These are phyloP conservation scores for Ceryle rudis DNA, from an alignment of 2,797 vertebrate genomes.

Conservation along the genomic window DNA sequence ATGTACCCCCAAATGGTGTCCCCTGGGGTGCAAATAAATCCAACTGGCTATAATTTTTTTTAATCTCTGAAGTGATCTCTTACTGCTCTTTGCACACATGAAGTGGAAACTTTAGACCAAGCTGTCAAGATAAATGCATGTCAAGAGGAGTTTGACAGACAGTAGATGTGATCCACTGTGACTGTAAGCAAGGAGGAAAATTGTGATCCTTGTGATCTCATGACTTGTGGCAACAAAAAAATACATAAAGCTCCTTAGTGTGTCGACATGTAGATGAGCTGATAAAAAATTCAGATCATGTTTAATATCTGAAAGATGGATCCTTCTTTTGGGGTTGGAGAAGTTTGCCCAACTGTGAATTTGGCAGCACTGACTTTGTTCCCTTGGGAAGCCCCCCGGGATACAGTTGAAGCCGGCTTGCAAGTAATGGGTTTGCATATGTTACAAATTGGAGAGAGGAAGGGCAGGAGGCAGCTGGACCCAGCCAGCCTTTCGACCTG, in stretches of 20 bases:
- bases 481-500: not conserved
- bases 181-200: not conserved
- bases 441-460: not conserved
- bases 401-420: not conserved
- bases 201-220: not conserved
- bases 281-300: not conserved
- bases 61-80: not conserved
- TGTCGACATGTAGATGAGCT: not conserved
- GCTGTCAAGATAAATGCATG: not conserved
- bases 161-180: not conserved
- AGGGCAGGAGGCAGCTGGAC: not conserved
- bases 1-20: not conserved
- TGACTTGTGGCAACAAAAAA: not conserved
- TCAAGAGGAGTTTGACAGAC: not conserved
- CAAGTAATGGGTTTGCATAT: not conserved
- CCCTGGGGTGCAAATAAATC: not conserved
- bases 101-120: not conserved
- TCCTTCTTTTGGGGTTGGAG: not conserved
- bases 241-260: not conserved
- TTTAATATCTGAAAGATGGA: not conserved
- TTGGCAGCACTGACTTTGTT: not conserved
- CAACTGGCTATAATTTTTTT: not conserved
- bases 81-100: not conserved
- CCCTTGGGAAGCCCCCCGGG: fast-evolving
- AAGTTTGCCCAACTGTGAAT: not conserved